phyloP scores from a whole-genome alignment of 2,888 invertebrate species.

The Malthinus flaveolus region DNA sequence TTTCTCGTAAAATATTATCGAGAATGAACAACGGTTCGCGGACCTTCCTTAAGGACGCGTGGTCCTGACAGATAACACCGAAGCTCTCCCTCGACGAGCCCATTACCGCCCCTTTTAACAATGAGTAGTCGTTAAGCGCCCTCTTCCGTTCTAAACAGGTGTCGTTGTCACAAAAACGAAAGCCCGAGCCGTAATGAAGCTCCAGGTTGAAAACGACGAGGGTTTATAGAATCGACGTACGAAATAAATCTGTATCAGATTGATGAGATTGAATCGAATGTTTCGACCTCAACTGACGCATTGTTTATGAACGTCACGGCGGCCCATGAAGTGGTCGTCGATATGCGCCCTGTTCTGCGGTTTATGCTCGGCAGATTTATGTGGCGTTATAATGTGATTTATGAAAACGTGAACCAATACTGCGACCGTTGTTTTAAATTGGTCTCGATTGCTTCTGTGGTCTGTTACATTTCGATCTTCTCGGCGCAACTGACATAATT shows the following conservation, averaged over 20 bases:
- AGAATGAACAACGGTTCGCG: constrained; percentile 27
- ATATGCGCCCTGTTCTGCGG: constrained; percentile 46
- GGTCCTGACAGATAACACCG: constrained; percentile 52
- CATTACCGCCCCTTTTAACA: constrained; percentile 48
- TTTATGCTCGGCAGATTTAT: constrained; percentile 51
- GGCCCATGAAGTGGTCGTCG: constrained; percentile 45
- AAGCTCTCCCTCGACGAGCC: constrained; percentile 48
- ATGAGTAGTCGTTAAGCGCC: constrained; percentile 48
- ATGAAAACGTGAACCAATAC: constrained; percentile 47
- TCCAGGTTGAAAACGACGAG: constrained; percentile 34
- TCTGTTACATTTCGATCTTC: constrained; percentile 33
- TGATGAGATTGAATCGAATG: constrained; percentile 49
- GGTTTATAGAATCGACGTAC: constrained; percentile 30
- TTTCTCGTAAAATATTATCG: constrained; percentile 3
- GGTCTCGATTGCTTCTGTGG: constrained; percentile 34
- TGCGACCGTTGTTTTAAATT: constrained; percentile 31
- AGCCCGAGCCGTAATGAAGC: constrained; percentile 43
- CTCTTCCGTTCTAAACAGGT: constrained; percentile 47
- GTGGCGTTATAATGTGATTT: constrained; percentile 51
- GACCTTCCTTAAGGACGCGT: constrained; percentile 42
- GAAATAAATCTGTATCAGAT: constrained; percentile 40
- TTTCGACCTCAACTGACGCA: constrained; percentile 45
- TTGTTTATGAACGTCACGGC: constrained; percentile 48
- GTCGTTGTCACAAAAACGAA: constrained; percentile 47
- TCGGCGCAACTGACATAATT: constrained; percentile 34